Conservation (phyloP, 2,797 vertebrate species). For the Melanotaenia parkinsoni region DNA sequence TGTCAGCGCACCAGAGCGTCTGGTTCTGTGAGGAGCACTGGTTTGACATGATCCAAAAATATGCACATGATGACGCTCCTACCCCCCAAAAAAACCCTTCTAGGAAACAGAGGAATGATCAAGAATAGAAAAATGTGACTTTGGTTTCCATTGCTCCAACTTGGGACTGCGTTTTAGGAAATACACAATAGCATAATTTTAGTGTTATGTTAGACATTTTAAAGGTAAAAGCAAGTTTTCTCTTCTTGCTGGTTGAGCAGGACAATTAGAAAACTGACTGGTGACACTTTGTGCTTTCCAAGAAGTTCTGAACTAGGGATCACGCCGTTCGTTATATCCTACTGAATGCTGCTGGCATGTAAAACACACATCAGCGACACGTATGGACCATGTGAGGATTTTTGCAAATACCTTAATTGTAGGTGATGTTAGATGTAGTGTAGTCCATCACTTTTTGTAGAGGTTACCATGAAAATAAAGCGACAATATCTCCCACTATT, state of each 20-base stretch:
- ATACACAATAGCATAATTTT: slow-evolving; percentile 46
- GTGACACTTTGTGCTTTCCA: too few species aligned
- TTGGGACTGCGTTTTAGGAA: slow-evolving; percentile 50
- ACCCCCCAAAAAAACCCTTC: slow-evolving; percentile 47
- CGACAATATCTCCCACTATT: too few species aligned
- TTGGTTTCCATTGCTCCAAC: slow-evolving; percentile 63
- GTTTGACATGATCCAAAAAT: slow-evolving; percentile 59
- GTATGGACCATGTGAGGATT: too few species aligned
- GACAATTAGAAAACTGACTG: background rate
- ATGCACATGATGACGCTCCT: slow-evolving; percentile 59
- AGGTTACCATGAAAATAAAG: too few species aligned
- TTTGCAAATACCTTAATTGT: too few species aligned
- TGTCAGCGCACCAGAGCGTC: slow-evolving; percentile 33
- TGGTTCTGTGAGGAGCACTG: slow-evolving; percentile 51
- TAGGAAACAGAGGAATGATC: slow-evolving; percentile 59
- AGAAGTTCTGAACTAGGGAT: too few species aligned
- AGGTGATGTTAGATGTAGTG: too few species aligned
- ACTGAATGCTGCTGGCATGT: background rate
- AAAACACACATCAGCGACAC: background rate
- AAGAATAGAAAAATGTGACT: slow-evolving; percentile 67
- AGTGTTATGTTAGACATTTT: background rate
- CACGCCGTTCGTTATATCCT: too few species aligned
- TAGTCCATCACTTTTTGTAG: too few species aligned
- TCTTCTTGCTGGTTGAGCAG: background rate
- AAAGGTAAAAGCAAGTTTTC: background rate